phyloP scores from a whole-genome alignment of 2,113 vertebrate species.

The Salminus brasiliensis region DNA sequence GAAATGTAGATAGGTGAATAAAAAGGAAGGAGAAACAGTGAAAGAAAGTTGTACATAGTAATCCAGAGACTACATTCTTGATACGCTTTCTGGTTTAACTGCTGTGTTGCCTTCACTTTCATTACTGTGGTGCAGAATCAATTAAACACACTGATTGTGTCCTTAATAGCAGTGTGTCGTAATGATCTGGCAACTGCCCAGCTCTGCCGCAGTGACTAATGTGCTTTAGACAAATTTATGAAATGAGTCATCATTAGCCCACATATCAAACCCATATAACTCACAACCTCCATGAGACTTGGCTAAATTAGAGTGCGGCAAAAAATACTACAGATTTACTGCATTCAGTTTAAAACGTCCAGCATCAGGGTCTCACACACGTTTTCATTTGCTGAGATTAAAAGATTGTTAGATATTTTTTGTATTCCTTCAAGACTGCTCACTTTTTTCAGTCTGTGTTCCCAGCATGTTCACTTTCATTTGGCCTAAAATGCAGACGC shows the following conservation, averaged over 20 bases:
- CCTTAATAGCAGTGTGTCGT: conserved; percentile 48
- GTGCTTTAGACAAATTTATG: conserved; percentile 54
- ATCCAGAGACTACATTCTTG: background rate
- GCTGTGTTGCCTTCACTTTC: conserved; percentile 45
- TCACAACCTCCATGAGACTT: background rate
- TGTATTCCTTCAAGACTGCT: background rate
- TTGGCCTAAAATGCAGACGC: background rate
- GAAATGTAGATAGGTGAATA: background rate
- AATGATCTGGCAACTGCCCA: conserved; percentile 51
- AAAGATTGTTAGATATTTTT: background rate
- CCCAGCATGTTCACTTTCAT: background rate
- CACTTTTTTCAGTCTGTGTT: background rate
- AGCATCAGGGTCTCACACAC: background rate
- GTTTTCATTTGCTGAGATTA: background rate
- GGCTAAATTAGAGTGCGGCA: background rate
- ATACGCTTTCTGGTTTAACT: background rate
- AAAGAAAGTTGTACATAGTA: background rate
- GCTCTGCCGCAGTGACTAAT: conserved; percentile 30
- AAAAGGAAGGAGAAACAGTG: too few species aligned
- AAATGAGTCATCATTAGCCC: conserved; percentile 52
- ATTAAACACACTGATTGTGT: conserved; percentile 57
- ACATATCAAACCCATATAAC: conserved; percentile 40
- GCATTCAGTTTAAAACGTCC: background rate
- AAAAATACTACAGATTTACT: background rate
- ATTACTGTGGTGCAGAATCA: conserved; percentile 57